These are phyloP conservation scores for Tortrix viridana DNA, from an alignment of 2,888 invertebrate genomes.

Conservation along the genomic window DNA sequence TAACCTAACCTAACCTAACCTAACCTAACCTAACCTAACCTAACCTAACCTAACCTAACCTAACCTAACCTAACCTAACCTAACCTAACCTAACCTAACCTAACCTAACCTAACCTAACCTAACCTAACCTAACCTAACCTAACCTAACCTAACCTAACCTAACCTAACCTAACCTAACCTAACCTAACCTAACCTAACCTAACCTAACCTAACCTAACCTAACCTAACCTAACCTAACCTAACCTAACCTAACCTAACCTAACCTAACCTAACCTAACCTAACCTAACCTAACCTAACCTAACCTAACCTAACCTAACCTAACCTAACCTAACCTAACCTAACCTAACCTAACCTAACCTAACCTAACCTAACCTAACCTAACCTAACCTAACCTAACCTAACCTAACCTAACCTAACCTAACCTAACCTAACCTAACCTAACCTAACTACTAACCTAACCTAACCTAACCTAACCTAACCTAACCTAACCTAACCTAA, in stretches of 20 bases:
- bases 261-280: conserved; percentile 33
- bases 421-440: conserved; percentile 45
- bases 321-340: conserved; percentile 35
- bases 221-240: conserved; percentile 30
- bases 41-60: too few relatives aligned
- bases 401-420: conserved; percentile 44
- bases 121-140: conserved; percentile 30
- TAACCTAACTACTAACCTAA: conserved; percentile 42
- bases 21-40: too few relatives aligned
- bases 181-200: conserved; percentile 35
- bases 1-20: too few relatives aligned
- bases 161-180: conserved; percentile 36
- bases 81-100: too few relatives aligned
- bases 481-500: conserved; percentile 45
- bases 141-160: conserved; percentile 32
- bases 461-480: conserved; percentile 45
- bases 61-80: too few relatives aligned
- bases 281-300: conserved; percentile 32
- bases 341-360: conserved; percentile 44
- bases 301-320: conserved; percentile 20
- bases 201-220: conserved; percentile 31
- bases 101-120: too few relatives aligned
- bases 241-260: conserved; percentile 35
- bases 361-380: conserved; percentile 33
- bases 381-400: conserved; percentile 45